Evolutionary conservation across 2,113 vertebrate genomes (phyloP).

Genomic region (Pteruthius melanotis): DNA sequence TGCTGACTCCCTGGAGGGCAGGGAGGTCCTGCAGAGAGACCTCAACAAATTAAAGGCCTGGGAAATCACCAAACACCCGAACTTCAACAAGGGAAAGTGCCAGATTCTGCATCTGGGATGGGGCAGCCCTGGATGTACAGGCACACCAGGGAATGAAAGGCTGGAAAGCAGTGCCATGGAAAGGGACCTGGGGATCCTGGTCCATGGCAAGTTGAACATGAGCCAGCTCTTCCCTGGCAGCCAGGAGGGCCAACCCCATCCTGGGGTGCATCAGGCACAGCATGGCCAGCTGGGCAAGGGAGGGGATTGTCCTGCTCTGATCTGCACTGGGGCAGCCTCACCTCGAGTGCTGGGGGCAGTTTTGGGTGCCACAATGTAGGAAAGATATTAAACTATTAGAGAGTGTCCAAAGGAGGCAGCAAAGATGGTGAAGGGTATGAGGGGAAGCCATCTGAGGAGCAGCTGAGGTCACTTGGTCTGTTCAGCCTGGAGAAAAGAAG

Average conservation of each 20-base stretch:
- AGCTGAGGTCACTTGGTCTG: not conserved
- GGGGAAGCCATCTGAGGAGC: accelerated
- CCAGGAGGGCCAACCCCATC: accelerated
- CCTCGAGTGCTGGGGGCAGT: accelerated
- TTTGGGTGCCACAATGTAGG: accelerated
- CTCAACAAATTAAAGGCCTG: not conserved
- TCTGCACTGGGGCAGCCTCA: accelerated
- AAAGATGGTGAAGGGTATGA: not conserved
- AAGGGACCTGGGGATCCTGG: too few species aligned
- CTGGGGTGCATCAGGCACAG: not conserved
- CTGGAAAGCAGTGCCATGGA: accelerated
- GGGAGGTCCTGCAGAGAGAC: not conserved
- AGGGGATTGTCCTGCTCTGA: not conserved
- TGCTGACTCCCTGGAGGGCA: not conserved
- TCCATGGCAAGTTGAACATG: accelerated
- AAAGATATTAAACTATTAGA: not conserved
- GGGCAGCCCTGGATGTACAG: accelerated
- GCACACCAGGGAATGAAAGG: accelerated
- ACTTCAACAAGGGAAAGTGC: not conserved
- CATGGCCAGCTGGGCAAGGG: accelerated
- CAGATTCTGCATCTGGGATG: accelerated
- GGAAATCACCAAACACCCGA: not conserved
- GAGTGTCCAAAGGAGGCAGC: not conserved
- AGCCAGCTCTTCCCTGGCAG: not conserved
- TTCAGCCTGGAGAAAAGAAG: not conserved